phyloP scores from a whole-genome alignment of 2,888 invertebrate species.

The Xylocampa areola region DNA sequence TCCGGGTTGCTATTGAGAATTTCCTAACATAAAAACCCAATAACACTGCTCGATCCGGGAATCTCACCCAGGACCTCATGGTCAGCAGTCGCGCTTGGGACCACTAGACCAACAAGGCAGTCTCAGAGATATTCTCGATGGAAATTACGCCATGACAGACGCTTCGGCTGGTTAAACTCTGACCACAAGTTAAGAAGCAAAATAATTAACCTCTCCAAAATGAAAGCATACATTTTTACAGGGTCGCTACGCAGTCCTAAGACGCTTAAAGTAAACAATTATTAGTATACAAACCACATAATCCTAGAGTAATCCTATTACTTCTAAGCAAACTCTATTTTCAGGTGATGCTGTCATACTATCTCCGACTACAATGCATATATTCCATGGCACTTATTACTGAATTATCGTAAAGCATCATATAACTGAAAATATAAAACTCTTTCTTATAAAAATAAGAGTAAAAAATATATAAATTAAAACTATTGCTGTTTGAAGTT shows the following conservation, averaged over 20 bases:
- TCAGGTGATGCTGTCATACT: conserved; percentile 43
- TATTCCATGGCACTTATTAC: conserved; percentile 6
- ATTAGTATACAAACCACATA: conserved; percentile 34
- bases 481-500: conserved; percentile 10
- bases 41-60: too few species aligned
- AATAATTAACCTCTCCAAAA: too few species aligned
- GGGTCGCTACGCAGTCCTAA: background rate
- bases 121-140: too few species aligned
- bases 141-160: too few species aligned
- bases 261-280: background rate
- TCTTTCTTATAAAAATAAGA: background rate
- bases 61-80: too few species aligned
- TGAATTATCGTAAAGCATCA: conserved; percentile 9
- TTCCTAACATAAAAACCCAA: too few species aligned
- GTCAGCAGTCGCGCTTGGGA: too few species aligned
- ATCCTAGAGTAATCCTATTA: conserved; percentile 17
- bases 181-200: too few species aligned
- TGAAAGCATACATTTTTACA: background rate
- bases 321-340: conserved; percentile 57
- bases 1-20: too few species aligned
- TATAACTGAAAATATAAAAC: background rate
- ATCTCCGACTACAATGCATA: conserved; percentile 14
- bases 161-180: too few species aligned
- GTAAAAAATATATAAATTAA: background rate
- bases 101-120: too few species aligned